Evolutionary conservation across 2,113 vertebrate species (phyloP).

Genomic region (Alligator mississippiensis): DNA sequence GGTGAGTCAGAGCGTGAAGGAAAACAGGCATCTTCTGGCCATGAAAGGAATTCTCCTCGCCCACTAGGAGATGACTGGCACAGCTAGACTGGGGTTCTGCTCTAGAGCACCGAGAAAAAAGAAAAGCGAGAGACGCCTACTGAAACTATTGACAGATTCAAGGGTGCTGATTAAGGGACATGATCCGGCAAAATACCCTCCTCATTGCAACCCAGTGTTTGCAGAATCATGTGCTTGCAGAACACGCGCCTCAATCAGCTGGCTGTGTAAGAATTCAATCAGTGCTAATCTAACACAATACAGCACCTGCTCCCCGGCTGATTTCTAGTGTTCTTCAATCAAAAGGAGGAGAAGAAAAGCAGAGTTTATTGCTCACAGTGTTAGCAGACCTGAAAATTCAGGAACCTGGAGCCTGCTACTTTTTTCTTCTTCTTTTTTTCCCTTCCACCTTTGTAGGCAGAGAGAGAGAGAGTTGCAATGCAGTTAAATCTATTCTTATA

Average conservation of each 20-base stretch:
- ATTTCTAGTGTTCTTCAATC: constrained; percentile 86
- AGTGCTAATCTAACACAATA: constrained; percentile 79
- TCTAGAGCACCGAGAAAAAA: background rate
- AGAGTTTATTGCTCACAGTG: constrained; percentile 27
- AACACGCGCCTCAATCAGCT: constrained; percentile 75
- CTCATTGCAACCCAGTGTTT: background rate
- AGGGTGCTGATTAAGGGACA: constrained; percentile 51
- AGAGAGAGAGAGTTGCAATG: background rate
- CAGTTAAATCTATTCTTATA: background rate
- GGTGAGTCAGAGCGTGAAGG: background rate
- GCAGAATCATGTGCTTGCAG: constrained; percentile 63
- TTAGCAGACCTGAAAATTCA: constrained; percentile 59
- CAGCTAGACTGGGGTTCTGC: background rate
- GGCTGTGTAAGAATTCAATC: constrained; percentile 77
- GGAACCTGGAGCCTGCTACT: constrained; percentile 9
- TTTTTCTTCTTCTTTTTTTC: background rate
- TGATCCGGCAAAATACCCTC: constrained; percentile 43
- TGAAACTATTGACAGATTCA: background rate
- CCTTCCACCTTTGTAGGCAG: background rate
- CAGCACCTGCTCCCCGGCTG: constrained; percentile 76
- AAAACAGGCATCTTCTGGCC: background rate
- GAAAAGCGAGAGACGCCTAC: background rate
- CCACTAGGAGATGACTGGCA: background rate
- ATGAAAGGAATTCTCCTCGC: background rate
- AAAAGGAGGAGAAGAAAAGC: constrained; percentile 66